Percentiles rank a stretch among this genome's conserved stretches.
Evolutionary conservation across 35 echinoderm and acorn worm species (phyloP).

Genomic region (Apostichopus californicus): DNA sequence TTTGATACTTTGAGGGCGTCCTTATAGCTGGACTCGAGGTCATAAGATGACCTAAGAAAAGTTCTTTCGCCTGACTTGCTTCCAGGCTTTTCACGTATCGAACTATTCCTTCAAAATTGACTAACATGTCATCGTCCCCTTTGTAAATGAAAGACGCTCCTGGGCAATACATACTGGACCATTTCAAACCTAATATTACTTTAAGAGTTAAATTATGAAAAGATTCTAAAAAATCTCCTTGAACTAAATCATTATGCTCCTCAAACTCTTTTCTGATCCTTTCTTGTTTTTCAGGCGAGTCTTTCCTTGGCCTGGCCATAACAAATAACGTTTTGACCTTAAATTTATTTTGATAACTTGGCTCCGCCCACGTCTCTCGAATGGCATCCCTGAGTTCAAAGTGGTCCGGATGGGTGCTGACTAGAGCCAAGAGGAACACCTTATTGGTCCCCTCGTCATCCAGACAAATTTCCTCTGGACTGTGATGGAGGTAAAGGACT

Average conservation of each 20-base stretch:
- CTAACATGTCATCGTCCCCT: conserved; percentile 92
- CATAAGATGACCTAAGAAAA: conserved; percentile 90
- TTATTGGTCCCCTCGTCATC: conserved; percentile 40
- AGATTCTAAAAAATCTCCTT: conserved; percentile 79
- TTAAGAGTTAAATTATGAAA: conserved; percentile 88
- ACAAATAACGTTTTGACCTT: conserved; percentile 85
- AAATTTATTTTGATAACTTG: conserved; percentile 46
- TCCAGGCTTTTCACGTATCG: conserved; percentile 41
- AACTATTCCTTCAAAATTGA: conserved; percentile 82
- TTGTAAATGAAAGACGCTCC: conserved; percentile 75
- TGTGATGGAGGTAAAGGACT: conserved; percentile 56
- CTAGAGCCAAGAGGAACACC: conserved; percentile 67
- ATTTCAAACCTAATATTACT: conserved; percentile 71
- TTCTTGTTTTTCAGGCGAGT: conserved; percentile 40
- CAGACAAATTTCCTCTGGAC: conserved; percentile 63
- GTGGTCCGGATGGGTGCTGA: conserved; percentile 69
- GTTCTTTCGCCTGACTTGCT: conserved; percentile 9
- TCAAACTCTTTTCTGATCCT: conserved; percentile 50
- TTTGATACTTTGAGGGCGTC: conserved; percentile 80
- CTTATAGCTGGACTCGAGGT: conserved; percentile 60
- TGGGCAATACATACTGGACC: conserved; percentile 58
- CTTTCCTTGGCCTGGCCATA: conserved; percentile 57
- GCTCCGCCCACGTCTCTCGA: conserved; percentile 70
- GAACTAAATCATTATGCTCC: conserved; percentile 68
- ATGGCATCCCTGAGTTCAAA: conserved; percentile 72